Percentiles rank a stretch among this genome's conserved stretches.
Conservation (phyloP, 2,797 vertebrate genomes). For the Australoheros facetus region DNA sequence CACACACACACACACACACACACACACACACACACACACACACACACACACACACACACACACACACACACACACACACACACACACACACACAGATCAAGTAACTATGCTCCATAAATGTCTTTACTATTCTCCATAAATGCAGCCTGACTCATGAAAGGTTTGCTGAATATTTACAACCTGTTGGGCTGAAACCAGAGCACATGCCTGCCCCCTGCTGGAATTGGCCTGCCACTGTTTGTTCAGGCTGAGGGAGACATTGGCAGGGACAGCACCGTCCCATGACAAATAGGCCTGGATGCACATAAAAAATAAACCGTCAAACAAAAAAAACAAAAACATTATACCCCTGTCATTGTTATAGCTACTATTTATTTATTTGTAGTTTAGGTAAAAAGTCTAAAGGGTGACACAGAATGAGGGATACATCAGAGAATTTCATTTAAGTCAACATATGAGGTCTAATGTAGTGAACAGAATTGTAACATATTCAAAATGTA, state of each 20-base stretch:
- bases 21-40: too few species aligned
- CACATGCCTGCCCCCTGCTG: conserved; percentile 80
- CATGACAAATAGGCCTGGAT: conserved; percentile 79
- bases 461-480: too few species aligned
- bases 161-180: conserved; percentile 54
- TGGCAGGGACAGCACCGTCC: conserved; percentile 74
- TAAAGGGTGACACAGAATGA: neutral
- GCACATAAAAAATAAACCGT: neutral
- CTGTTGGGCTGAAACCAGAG: conserved; percentile 80
- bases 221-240: conserved; percentile 69
- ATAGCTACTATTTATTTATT: neutral
- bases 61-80: conserved; percentile 14
- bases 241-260: conserved; percentile 77
- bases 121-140: neutral
- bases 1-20: too few species aligned
- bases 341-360: neutral
- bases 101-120: neutral
- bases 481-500: too few species aligned
- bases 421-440: too few species aligned
- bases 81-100: conserved; percentile 14
- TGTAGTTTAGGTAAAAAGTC: neutral
- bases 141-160: neutral
- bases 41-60: conserved; percentile 11
- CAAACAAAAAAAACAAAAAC: neutral
- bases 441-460: too few species aligned